Base-by-base conservation (phyloP, 2,113 vertebrate species). In the Equus przewalskii region DNA sequence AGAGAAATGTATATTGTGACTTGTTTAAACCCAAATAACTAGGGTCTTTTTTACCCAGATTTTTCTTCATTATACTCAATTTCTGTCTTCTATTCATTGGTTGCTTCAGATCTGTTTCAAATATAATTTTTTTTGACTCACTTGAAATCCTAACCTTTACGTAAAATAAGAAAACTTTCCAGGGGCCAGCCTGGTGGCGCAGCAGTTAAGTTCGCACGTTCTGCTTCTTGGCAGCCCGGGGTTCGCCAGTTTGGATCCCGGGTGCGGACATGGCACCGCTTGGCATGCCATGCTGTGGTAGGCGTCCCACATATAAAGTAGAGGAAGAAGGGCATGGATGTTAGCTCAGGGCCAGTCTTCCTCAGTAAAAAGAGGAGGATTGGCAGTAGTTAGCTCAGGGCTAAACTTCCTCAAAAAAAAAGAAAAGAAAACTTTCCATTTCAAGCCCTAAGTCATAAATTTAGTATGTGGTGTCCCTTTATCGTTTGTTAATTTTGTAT, bases 381-480 rank as follows among this genome's bases (percentile, higher is more conserved):
- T 41, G 36, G 36, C 36, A 41, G 36, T 41, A 41, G 36, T 41
- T 41, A 41, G 36, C 36, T 41, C 36, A 41, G 36, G 36, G 36
- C 36, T 41, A 41, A 41, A 41, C 36, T 41, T 41, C 36, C 36
- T 41, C 36, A 41, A 41, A 49, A 69, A 83, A 33, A 81, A 65
- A 75, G 65, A 92, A 92, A 65, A 75, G 65, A 92, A 92, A 92
- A 24, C 7, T 56, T 64, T 44, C n/a, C 46, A 80, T 54, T 73
- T 87, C n/a, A 4, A 72, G 30, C 16, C 7, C n/a, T 87, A n/a
- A 91, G 18, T 91, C 65, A 73, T 51, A 62, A 72, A 62, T n/a
- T 30, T 46, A 41, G 22, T 54, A 78, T 19, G 11, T 30, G 46
- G 30, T 16, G 11, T 62, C 36, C 44, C 18, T 70, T 78, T 10